Base-by-base conservation (phyloP, 2,797 vertebrate genomes). In the Crax fasciolata region DNA sequence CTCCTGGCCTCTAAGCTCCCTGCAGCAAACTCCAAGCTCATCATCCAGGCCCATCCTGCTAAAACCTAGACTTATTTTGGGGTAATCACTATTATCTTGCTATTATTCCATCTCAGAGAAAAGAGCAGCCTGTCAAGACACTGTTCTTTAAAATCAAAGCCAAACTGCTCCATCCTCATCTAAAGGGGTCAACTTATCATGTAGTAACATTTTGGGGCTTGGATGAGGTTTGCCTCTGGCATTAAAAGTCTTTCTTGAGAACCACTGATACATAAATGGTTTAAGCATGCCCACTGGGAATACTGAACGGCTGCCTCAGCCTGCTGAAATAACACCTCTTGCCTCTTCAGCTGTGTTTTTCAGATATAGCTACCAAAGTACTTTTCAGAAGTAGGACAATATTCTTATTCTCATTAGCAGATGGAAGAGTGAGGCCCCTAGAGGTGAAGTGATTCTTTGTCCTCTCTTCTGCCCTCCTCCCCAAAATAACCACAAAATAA, bases 351-450 rank as follows among this genome's bases (percentile, higher is more conserved):
- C 85, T 87, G 89, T 75, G 79, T 41, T 92, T 76, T 88, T 75
- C 84, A 78, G 59, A 70, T 21, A 49, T 1, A 86, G 73, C 80
- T 81, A 93, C 63, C 43, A 76, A 84, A 27, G 59, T 84, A 82
- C 61, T 74, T 89, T 35, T 41, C 67, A 85, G 68, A 96, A 97
- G 91, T 83, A 87, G 93, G 94, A 92, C 92, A 95, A 85, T 80
- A 93, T 92, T 59, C 35, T 84, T 85, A 79, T 89, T 94, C 91
- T 90, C 94, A 91, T 92, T 85, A 95, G 93, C 93, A 96, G 92
- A 82, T 94, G 96, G 94, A 94, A 93, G 94, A 96, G 77, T 76
- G 92, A 96, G 80, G 96, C 88, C 96, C 84, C 96, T 85, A 94
- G 94, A 95, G 91, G 89, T 90, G 91, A 90, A 94, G 93, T 65